Evolutionary conservation across 2,113 vertebrate species (phyloP), one percentile per base, ranked within the genome.

Genomic region (Oxyruncus cristatus): DNA sequence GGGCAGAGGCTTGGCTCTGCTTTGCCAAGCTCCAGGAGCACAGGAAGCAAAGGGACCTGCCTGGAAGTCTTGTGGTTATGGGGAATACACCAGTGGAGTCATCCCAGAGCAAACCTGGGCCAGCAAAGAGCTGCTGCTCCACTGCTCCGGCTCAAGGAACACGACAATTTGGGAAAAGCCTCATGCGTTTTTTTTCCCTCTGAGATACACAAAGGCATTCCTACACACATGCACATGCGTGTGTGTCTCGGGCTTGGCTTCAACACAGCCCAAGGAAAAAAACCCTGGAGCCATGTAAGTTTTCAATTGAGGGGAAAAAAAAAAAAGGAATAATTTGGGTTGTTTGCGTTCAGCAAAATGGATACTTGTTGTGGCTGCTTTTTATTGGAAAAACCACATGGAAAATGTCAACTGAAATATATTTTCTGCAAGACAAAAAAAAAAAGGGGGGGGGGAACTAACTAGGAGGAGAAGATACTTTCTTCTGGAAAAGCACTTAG

Each of bases 331-430:
- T 42, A 18, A 63, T 88, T 95, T 21, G 58, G 78, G 89, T 83
- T 86, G 67, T 66, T 88, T 62, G 91, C 19, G 1, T 88, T 79
- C 39, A n/a, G 70, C 49, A 92, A 89, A 85, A 87, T 8, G 63
- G 86, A 63, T 72, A 15, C 63, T 88, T 47, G n/a, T 75, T 66
- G 93, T n/a, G 67, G 83, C 59, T 88, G 91, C 1, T 88, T 91
- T 72, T 67, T 49, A 73, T 88, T 92, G 93, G 94, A 89, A 87
- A 96, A 96, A 80, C 87, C 92, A 85, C 79, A 79, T 0, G 77
- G 87, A 94, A 97, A 92, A 95, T 5, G 87, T 74, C 80, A 92
- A 91, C 61, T 7, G 65, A 83, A 91, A 84, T n/a, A 6, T 32
- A 58, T 73, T 89, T 95, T 86, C 67, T 88, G 75, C 63, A 22